Conservation (phyloP, 2,888 invertebrate genomes). For the Tipula helvola region DNA sequence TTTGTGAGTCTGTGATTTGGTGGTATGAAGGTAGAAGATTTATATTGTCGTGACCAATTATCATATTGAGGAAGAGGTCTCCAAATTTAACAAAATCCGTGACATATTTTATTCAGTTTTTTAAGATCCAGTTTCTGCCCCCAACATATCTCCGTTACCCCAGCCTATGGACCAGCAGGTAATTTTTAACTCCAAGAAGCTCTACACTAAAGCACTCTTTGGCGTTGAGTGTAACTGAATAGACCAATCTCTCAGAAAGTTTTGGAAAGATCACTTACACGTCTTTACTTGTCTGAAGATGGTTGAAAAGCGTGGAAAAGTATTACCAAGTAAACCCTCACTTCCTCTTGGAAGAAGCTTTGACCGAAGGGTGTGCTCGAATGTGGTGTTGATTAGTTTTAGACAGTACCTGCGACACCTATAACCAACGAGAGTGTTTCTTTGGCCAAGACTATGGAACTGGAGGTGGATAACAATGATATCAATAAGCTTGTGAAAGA, state of each 20-base stretch:
- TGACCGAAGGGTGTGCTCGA: slow-evolving; percentile 17
- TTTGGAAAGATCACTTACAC: slow-evolving; percentile 26
- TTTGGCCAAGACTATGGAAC: slow-evolving; percentile 17
- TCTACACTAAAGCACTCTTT: slow-evolving; percentile 24
- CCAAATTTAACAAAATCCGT: too few relatives aligned
- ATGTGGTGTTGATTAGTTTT: not conserved
- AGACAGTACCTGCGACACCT: slow-evolving; percentile 12
- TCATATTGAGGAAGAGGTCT: too few relatives aligned
- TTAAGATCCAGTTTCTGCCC: too few relatives aligned
- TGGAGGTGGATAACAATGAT: slow-evolving; percentile 18
- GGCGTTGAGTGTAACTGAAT: slow-evolving; percentile 22
- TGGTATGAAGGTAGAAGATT: too few relatives aligned
- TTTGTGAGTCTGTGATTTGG: too few relatives aligned
- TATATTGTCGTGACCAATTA: too few relatives aligned
- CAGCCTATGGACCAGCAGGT: slow-evolving; percentile 24
- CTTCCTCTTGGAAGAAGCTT: slow-evolving; percentile 20
- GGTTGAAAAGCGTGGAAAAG: slow-evolving; percentile 20
- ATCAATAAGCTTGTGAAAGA: slow-evolving; percentile 18
- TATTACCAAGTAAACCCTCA: slow-evolving; percentile 22
- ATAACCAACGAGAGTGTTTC: slow-evolving; percentile 17
- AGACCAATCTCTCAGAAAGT: slow-evolving; percentile 24
- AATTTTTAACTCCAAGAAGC: slow-evolving; percentile 24
- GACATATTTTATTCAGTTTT: too few relatives aligned
- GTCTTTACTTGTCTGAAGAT: slow-evolving; percentile 21
- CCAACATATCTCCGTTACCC: slow-evolving; percentile 22